These are phyloP conservation scores for Congeria kusceri DNA, from an alignment of 2,888 invertebrate genomes.

Conservation along the genomic window DNA sequence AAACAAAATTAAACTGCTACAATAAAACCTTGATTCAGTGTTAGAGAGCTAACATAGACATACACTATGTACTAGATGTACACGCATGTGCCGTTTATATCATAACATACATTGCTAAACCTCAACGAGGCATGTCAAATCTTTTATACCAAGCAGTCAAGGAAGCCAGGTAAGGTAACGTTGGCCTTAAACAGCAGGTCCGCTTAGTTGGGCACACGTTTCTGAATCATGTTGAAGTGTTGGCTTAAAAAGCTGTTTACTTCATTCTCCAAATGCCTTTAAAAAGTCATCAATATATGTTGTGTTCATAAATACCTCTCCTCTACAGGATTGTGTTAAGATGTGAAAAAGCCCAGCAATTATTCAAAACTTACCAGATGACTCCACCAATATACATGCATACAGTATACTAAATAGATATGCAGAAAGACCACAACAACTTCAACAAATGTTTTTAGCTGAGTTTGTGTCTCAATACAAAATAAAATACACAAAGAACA, in stretches of 20 bases:
- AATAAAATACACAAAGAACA: neutral
- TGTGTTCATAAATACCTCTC: conserved; percentile 43
- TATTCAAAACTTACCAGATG: conserved; percentile 41
- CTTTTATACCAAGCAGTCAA: conserved; percentile 46
- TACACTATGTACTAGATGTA: conserved; percentile 59
- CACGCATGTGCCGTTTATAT: conserved; percentile 63
- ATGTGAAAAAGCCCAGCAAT: conserved; percentile 59
- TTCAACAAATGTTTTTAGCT: conserved; percentile 7
- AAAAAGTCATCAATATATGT: conserved; percentile 45
- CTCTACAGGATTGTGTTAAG: conserved; percentile 29
- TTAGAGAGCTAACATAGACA: conserved; percentile 64
- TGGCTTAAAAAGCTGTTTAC: conserved; percentile 73
- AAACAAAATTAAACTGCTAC: conserved; percentile 58
- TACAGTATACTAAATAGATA: conserved; percentile 2
- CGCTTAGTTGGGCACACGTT: conserved; percentile 45
- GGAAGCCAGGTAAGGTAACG: conserved; percentile 40
- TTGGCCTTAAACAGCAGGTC: conserved; percentile 35
- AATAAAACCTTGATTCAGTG: conserved; percentile 45
- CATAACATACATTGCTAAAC: conserved; percentile 58
- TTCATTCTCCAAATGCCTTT: conserved; percentile 64
- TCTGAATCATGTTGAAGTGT: conserved; percentile 65
- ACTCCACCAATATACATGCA: conserved; percentile 32
- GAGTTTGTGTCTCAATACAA: conserved; percentile 19
- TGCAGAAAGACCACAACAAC: conserved; percentile 11
- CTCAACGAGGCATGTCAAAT: conserved; percentile 57